These are phyloP conservation scores for Trilocha varians DNA, from an alignment of 2,888 invertebrate genomes.

Conservation along the genomic window DNA sequence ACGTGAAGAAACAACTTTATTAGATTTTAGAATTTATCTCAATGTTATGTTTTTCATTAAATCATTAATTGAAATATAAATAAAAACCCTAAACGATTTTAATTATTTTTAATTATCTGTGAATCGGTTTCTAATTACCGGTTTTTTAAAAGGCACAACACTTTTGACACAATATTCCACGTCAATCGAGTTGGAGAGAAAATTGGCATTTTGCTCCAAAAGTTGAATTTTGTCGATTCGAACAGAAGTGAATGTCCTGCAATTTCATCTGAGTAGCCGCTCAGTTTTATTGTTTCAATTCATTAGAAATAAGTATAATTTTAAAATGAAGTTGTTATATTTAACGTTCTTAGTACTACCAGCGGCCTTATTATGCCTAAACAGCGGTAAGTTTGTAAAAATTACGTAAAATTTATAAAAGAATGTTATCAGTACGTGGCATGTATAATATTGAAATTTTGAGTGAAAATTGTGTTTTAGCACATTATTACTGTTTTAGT, in stretches of 20 bases:
- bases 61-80: background rate
- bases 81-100: background rate
- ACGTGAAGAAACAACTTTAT: no score
- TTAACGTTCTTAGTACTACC: conserved; percentile 79
- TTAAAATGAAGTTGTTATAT: conserved; percentile 80
- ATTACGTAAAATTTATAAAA: conserved; percentile 12
- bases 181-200: conserved; percentile 72
- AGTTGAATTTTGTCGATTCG: conserved; percentile 32
- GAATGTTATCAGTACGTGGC: conserved; percentile 58
- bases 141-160: conserved; percentile 18
- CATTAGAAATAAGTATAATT: conserved; percentile 23
- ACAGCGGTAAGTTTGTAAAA: conserved; percentile 77
- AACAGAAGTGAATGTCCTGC: conserved; percentile 58
- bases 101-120: background rate
- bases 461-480: conserved; percentile 29
- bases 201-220: conserved; percentile 57
- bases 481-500: background rate
- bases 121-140: conserved; percentile 14
- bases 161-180: conserved; percentile 68
- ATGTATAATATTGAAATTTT: conserved; percentile 32
- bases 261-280: conserved; percentile 36
- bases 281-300: conserved; percentile 28
- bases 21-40: no score
- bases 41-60: no score
- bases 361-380: conserved; percentile 79